Base-by-base conservation (phyloP, 2,113 vertebrate genomes). In the Tapirus terrestris region DNA sequence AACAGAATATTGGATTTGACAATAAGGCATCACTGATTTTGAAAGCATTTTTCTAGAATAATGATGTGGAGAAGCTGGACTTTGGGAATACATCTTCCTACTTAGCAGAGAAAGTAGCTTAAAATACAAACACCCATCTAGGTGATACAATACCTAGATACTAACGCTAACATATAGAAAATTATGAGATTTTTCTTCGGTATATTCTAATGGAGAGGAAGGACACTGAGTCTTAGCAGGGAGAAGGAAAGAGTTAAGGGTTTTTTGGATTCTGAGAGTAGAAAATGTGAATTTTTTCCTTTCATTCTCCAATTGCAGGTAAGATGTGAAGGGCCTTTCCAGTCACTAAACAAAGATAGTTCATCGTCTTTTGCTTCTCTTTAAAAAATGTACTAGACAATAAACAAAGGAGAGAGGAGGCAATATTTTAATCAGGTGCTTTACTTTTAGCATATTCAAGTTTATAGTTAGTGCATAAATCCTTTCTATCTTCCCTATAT, bases 381-480 rank as follows among this genome's bases (percentile, higher is more conserved):
- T 91, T 67, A 82, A 29, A 82, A 96, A 93, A 85, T 20, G 4
- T 63, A 60, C 23, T 67, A 67, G 36, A 90, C 29, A 89, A 86
- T 86, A 96, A 72, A 79, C 43, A 89, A 87, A 84, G 17, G 17
- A 33, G 48, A 77, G 6, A 86, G 29, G 27, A 45, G 61, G 23
- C 88, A 75, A 76, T 61, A 92, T 29, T 96, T 96, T 94, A 98
- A 87, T 96, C 63, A 91, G 77, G 39, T 67, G 45, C 45, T 97
- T 97, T 86, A 56, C 25, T 96, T 96, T 97, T 95, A 96, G 73
- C 84, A 53, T 89, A 84, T 92, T 92, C 75, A 92, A 63, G 39
- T 96, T 97, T 95, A 97, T 93, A 93, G 85, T 79, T 73, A 79
- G 33, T n/a, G 3, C 39, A 91, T 96, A 97, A 98, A 87, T 97